Evolutionary conservation across 2,797 vertebrate species (phyloP).

Genomic region (Pseudomugil tenellus): DNA sequence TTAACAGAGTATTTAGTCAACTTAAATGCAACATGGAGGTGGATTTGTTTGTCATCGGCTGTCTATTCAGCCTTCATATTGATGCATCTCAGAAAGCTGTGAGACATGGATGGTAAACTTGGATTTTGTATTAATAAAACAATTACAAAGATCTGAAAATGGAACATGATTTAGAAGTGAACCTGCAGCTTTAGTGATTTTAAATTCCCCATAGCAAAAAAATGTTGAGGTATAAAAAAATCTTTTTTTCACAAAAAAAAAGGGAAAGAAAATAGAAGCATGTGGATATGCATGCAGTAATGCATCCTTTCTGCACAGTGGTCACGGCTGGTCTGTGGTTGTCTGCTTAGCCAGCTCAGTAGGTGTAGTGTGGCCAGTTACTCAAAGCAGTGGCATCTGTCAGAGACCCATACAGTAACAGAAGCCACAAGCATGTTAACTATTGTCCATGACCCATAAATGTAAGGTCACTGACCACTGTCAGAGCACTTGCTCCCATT

Average conservation of each 20-base stretch:
- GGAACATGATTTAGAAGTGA: not conserved
- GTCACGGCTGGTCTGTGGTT: slow-evolving; percentile 23
- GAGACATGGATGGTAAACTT: not conserved
- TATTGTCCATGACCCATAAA: slow-evolving; percentile 55
- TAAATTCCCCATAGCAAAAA: not conserved
- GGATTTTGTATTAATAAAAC: not conserved
- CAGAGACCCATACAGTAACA: slow-evolving; percentile 39
- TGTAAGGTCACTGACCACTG: slow-evolving; percentile 63
- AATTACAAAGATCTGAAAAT: not conserved
- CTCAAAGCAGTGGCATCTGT: slow-evolving; percentile 53
- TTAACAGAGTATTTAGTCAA: slow-evolving; percentile 9
- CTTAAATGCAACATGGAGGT: slow-evolving; percentile 22
- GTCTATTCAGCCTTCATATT: not conserved
- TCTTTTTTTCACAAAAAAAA: slow-evolving; percentile 15
- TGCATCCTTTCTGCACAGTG: slow-evolving; percentile 14
- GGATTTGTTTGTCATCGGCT: slow-evolving; percentile 1
- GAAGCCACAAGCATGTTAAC: slow-evolving; percentile 67
- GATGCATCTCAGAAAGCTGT: slow-evolving; percentile 5
- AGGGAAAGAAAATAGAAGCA: slow-evolving; percentile 4
- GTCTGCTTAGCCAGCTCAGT: slow-evolving; percentile 32
- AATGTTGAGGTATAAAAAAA: slow-evolving; percentile 4
- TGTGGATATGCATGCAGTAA: slow-evolving; percentile 11
- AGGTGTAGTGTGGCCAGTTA: slow-evolving; percentile 44
- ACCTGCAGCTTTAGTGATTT: slow-evolving; percentile 22
- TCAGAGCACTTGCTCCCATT: slow-evolving; percentile 40